Evolutionary conservation across 2,797 vertebrate genomes (phyloP), one percentile per base, ranked within the genome.

Genomic region (Lycodopsis pacificus): DNA sequence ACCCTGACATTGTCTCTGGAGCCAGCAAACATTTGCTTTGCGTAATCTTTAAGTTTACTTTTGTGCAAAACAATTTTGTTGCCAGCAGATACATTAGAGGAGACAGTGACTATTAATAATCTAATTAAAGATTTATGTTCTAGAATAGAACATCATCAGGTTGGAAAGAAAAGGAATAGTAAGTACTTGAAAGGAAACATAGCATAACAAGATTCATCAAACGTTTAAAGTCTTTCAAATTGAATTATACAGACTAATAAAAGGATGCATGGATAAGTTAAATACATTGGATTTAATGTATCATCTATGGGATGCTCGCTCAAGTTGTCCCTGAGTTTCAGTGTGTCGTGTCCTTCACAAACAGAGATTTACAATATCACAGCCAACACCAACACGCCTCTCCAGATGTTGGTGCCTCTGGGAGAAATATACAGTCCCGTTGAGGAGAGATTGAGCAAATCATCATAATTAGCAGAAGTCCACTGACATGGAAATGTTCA

Each of bases 331-430:
- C 7, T 56, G 57, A 17, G 5, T 59, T 72, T 68, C 22, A 54
- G 42, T 56, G 1, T 61, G n/a, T 69, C 76, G 77, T 83, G 67
- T 68, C 32, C 46, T 65, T 25, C 6, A 63, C 25, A 65, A 70
- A 78, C 3, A 20, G 11, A 74, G 38, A 65, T 57, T 63, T 38
- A 54, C 14, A 53, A 56, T 42, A 67, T 65, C 49, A 72, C 67
- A 51, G 74, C 65, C 69, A 78, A 82, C 57, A 69, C 49, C 72
- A 79, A 66, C 62, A 75, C 32, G 22, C 32, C n/a, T 38, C 40
- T 65, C 27, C 73, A 86, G 69, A 80, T 83, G 87, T 77, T 20
- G 17, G 20, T 40, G 53, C 32, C 38, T 53, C 6, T 46, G 72
- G 48, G 44, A 65, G 20, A 58, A 68, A 46, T 20, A 48, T 44